phyloP scores from a whole-genome alignment of 2,797 vertebrate species.

The Microchirus variegatus region DNA sequence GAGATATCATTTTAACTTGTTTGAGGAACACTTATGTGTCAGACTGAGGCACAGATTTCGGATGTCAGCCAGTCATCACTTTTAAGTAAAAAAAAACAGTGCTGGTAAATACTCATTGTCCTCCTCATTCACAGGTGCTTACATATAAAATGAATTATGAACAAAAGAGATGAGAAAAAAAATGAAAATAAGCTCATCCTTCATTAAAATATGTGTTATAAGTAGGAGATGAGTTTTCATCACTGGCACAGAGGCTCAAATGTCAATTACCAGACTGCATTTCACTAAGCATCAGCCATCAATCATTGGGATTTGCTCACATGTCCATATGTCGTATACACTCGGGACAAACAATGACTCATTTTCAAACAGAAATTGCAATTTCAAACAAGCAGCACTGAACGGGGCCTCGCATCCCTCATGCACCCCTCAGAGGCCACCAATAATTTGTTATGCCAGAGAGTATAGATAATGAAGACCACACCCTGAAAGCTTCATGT shows the following conservation, averaged over 20 bases:
- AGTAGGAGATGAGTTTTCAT: conserved; percentile 6
- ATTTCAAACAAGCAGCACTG: too few species aligned
- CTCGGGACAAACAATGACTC: too few species aligned
- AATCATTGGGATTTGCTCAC: conserved; percentile 5
- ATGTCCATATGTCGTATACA: conserved; percentile 3
- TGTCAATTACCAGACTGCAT: neutral
- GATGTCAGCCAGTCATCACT: too few species aligned
- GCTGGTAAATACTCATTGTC: neutral
- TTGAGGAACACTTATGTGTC: neutral
- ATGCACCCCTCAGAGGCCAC: too few species aligned
- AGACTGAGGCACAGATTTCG: neutral
- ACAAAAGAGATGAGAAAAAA: conserved; percentile 7
- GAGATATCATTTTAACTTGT: neutral
- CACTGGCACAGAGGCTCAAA: neutral
- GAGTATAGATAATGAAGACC: too few species aligned
- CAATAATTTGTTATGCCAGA: too few species aligned
- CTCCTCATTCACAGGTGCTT: conserved; percentile 16
- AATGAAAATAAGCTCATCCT: neutral
- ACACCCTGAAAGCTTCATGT: too few species aligned
- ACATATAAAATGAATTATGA: conserved; percentile 38
- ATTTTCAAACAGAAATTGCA: too few species aligned
- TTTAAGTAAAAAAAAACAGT: too few species aligned
- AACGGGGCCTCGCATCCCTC: too few species aligned
- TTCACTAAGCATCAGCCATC: neutral
- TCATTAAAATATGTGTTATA: neutral